Conservation (phyloP, 1,140 invertebrate species). For the Physella acuta region DNA sequence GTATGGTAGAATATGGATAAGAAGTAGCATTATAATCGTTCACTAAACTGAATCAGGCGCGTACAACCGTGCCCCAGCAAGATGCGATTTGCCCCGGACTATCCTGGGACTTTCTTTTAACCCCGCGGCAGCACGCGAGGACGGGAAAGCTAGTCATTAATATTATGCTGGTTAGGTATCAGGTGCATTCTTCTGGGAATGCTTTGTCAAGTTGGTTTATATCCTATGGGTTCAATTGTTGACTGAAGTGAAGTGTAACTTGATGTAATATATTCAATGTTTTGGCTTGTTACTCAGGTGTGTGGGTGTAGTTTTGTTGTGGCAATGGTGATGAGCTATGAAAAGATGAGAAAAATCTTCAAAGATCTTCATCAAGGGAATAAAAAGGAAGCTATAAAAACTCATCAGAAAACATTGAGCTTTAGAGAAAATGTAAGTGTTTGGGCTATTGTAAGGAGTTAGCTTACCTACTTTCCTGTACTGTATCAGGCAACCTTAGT, state of each 20-base stretch:
- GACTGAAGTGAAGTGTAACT: neutral
- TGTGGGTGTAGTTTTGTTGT: conserved; percentile 72
- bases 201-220: neutral
- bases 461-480: no score
- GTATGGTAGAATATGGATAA: no score
- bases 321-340: conserved; percentile 86
- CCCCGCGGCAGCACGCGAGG: no score
- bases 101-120: no score
- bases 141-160: no score
- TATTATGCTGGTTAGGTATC: neutral
- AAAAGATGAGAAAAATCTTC: conserved; percentile 67
- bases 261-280: conserved; percentile 29
- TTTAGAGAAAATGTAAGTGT: conserved; percentile 57
- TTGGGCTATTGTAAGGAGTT: no score
- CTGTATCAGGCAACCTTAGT: no score
- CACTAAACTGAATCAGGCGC: no score
- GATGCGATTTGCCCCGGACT: no score
- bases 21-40: no score
- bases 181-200: neutral
- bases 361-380: conserved; percentile 60
- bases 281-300: no score
- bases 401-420: conserved; percentile 61
- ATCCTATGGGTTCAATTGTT: neutral
- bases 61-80: no score
- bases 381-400: conserved; percentile 56